Conservation (phyloP, 2,888 invertebrate genomes). For the Malthinus flaveolus region DNA sequence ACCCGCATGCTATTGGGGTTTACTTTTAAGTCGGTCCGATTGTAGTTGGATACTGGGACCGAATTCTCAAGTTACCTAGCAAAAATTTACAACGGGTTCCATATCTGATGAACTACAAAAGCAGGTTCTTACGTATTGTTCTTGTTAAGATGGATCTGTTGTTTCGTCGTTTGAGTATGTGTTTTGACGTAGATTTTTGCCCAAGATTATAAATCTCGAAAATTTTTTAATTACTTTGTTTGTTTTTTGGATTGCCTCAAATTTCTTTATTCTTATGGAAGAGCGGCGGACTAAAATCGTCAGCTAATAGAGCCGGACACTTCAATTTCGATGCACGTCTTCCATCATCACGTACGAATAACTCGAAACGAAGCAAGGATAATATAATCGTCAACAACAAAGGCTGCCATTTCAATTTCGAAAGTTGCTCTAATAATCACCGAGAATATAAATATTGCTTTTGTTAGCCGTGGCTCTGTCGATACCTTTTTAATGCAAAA, state of each 20-base stretch:
- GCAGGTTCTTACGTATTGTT: constrained; percentile 28
- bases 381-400: no score
- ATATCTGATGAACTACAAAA: constrained; percentile 27
- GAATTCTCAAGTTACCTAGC: constrained; percentile 39
- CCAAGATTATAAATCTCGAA: constrained; percentile 16
- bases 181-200: constrained; percentile 6
- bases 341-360: no score
- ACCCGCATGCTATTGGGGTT: constrained; percentile 38
- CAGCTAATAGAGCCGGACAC: no score
- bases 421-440: no score
- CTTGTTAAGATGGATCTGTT: constrained; percentile 10
- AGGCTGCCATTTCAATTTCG: no score
- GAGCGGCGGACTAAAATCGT: no score
- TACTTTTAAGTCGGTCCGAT: constrained; percentile 39
- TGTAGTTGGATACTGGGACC: constrained; percentile 45
- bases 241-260: background rate
- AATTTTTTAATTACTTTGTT: constrained; percentile 18
- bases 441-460: no score
- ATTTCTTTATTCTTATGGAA: no score
- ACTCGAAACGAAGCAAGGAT: no score
- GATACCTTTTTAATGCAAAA: no score
- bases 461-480: no score
- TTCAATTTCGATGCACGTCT: no score
- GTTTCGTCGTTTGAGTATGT: constrained; percentile 4
- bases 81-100: constrained; percentile 27